Evolutionary conservation across 2,797 vertebrate genomes (phyloP), one percentile per base, ranked within the genome.

Genomic region (Liparis tanakae): DNA sequence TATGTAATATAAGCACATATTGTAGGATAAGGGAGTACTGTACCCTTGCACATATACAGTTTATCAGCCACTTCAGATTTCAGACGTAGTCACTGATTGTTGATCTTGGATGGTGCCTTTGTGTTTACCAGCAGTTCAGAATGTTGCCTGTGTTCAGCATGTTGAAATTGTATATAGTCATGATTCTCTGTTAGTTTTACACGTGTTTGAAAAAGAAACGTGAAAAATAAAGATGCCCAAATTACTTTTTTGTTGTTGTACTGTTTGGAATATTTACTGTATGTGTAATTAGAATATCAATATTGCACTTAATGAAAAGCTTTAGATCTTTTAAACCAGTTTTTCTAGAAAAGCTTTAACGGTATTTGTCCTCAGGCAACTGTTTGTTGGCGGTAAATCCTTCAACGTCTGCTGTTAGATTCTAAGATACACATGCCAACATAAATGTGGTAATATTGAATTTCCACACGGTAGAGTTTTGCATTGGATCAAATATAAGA

Each of bases 101-200:
- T 89, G 86, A 88, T 90, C 86, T 91, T 92, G 85, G 88, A 91
- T 72, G 85, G 92, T 94, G 93, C 94, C 92, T 94, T 30, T 94
- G 91, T 86, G 89, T 93, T 92, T 89, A 85, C 89, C 88, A 91
- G 87, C 84, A 90, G 82, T 88, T 86, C 87, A 89, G 87, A 91
- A 86, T 92, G 88, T 90, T 72, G 76, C 80, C 78, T 79, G 72
- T 87, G 74, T 91, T 84, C 66, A 87, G 90, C 87, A 87, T 88
- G 86, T 88, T 86, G 69, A 46, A 80, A 72, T 61, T 92, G 84
- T 89, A 84, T 39, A 54, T 70, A 81, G 69, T 77, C 50, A 72
- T 87, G 73, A 89, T 88, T 89, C 83, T 87, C 72, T 83, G 62
- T 84, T 89, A 85, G 88, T 89, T 92, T 92, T 93, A 73, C 74